Conservation (phyloP, 1,140 invertebrate genomes). For the Conus ventricosus region DNA sequence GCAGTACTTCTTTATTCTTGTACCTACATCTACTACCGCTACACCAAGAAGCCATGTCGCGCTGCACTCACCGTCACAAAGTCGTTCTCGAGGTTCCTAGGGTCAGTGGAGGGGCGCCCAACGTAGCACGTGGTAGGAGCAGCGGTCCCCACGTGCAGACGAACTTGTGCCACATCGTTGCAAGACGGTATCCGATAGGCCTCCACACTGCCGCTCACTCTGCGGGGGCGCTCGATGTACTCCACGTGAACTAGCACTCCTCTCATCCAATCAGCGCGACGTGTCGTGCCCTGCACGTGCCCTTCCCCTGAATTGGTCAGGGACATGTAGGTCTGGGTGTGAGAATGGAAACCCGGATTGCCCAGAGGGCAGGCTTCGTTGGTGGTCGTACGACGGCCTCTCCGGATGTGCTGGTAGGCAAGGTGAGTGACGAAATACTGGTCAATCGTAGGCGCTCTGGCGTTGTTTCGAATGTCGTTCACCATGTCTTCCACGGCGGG, state of each 20-base stretch:
- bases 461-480: conserved; percentile 42
- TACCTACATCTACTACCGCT: too few relatives aligned
- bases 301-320: conserved; percentile 62
- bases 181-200: conserved; percentile 55
- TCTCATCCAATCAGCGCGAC: conserved; percentile 57
- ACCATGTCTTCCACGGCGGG: conserved; percentile 41
- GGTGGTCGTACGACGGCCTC: conserved; percentile 25
- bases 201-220: conserved; percentile 49
- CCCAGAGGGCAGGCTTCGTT: conserved; percentile 44
- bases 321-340: conserved; percentile 62
- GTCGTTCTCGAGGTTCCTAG: conserved; percentile 56
- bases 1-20: too few relatives aligned
- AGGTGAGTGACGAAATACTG: conserved; percentile 56
- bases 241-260: conserved; percentile 61
- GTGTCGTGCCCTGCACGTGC: conserved; percentile 57
- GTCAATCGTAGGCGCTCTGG: conserved; percentile 45
- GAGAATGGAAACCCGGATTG: conserved; percentile 54
- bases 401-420: conserved; percentile 50
- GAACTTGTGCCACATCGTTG: conserved; percentile 52
- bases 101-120: conserved; percentile 52
- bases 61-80: conserved; percentile 43
- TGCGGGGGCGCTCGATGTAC: conserved; percentile 55
- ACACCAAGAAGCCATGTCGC: too few relatives aligned
- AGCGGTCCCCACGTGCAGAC: conserved; percentile 55
- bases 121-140: conserved; percentile 58